Evolutionary conservation across 1,140 invertebrate genomes (phyloP).

Genomic region (Halyomorpha halys): DNA sequence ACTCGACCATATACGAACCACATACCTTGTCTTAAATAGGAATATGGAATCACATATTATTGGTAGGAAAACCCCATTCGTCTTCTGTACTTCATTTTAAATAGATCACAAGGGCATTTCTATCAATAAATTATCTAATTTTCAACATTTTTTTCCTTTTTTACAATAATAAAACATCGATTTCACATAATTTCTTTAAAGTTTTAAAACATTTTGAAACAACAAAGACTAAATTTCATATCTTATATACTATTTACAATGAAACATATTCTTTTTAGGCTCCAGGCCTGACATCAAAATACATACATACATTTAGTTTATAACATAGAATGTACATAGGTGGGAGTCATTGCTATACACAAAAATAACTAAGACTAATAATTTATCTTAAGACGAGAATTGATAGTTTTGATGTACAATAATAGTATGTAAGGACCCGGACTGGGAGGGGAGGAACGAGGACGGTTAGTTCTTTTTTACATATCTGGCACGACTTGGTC

Average conservation of each 20-base stretch:
- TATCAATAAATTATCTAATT: constrained; percentile 12
- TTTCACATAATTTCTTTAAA: too few relatives aligned
- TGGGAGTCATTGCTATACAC: neutral
- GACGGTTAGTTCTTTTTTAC: constrained; percentile 11
- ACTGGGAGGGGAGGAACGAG: neutral
- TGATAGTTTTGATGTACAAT: constrained; percentile 5
- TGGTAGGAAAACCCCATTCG: constrained; percentile 2
- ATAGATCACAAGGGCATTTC: constrained; percentile 9
- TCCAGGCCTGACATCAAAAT: too few relatives aligned
- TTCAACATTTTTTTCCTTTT: constrained; percentile 4
- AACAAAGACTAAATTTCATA: constrained; percentile 9
- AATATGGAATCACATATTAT: constrained; percentile 20
- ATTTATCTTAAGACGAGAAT: neutral
- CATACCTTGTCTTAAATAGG: constrained; percentile 7
- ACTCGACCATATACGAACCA: constrained; percentile 5
- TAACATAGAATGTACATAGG: constrained; percentile 14
- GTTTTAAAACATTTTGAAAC: neutral
- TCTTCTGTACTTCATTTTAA: constrained; percentile 5
- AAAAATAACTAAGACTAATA: neutral
- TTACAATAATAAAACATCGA: constrained; percentile 2
- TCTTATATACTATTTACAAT: constrained; percentile 13
- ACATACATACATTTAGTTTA: too few relatives aligned
- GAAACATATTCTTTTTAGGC: neutral
- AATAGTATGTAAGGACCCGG: neutral
- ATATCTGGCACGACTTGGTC: constrained; percentile 30